Conservation (phyloP, 2,113 vertebrate species). For the Phalacrocorax carbo region DNA sequence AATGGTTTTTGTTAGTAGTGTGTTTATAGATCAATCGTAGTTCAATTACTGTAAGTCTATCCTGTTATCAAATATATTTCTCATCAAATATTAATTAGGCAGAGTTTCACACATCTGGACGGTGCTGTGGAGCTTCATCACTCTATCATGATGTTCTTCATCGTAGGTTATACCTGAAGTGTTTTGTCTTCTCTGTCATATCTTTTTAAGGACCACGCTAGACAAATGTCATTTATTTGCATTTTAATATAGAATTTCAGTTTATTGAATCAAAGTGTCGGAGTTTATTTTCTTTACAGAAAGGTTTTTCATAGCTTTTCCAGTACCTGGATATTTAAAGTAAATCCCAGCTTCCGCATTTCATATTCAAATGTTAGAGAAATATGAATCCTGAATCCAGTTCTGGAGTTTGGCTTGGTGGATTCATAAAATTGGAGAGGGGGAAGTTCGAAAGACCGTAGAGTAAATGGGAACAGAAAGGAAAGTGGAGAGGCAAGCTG, state of each 20-base stretch:
- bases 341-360: not conserved
- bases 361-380: not conserved
- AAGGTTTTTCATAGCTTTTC: not conserved
- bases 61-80: constrained; percentile 70
- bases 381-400: not conserved
- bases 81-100: constrained; percentile 71
- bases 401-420: not conserved
- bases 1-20: constrained; percentile 54
- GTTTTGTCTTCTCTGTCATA: not conserved
- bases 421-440: not conserved
- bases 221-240: not conserved
- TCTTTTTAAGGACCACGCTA: not conserved
- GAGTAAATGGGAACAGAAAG: not conserved
- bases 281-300: not conserved
- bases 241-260: not conserved
- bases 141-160: not conserved
- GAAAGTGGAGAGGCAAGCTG: not conserved
- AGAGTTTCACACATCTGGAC: not conserved
- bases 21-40: constrained; percentile 63
- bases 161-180: not conserved
- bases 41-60: constrained; percentile 72
- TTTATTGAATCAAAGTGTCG: not conserved
- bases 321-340: not conserved
- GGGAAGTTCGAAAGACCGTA: not conserved
- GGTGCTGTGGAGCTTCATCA: not conserved